Evolutionary conservation across 2,797 vertebrate species (phyloP), one percentile per base, ranked within the genome.

Genomic region (Anabas testudineus): DNA sequence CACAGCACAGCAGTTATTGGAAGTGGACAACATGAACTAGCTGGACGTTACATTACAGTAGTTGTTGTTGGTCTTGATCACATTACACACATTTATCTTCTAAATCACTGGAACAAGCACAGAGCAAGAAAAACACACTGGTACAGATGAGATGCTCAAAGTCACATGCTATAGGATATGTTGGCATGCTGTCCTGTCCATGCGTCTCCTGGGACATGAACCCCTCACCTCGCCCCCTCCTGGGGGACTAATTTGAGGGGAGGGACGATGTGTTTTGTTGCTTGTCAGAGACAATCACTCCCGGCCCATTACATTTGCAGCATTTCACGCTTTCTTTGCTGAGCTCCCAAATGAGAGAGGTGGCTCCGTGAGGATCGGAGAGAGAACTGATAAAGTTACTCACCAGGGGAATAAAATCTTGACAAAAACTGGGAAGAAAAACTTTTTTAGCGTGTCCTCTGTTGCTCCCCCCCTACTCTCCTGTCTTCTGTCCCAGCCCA

Each of bases 241-340:
- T 94, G 94, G 92, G 94, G 94, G 95, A 95, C 96, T 99, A 99
- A 99, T 99, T 96, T 96, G 95, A 97, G 96, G 97, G 97, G 98
- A 96, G 97, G 97, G 95, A 95, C 95, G 94, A 96, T 95, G 96
- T 97, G 97, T 99, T 99, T 97, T 98, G 97, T 97, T 98, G 96
- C 96, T 95, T 97, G 97, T 97, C 96, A 97, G 96, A 97, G 98
- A 98, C 97, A 99, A 99, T 98, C 96, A 96, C 93, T 93, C 94
- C 93, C 94, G 93, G 96, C 94, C 96, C 96, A 97, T 98, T 98
- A 99, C 96, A 96, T 98, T 98, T 97, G 95, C 96, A 97, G 96
- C 97, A 97, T 95, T 95, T 98, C 95, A 94, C 91, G 94, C 96
- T 97, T 97, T 98, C 97, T 96, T 95, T 97, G 96, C 96, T 96